Percentiles rank a stretch among this genome's conserved stretches.
phyloP scores from a whole-genome alignment of 1,140 invertebrate genomes.

The Aphelenchoides fujianensis region DNA sequence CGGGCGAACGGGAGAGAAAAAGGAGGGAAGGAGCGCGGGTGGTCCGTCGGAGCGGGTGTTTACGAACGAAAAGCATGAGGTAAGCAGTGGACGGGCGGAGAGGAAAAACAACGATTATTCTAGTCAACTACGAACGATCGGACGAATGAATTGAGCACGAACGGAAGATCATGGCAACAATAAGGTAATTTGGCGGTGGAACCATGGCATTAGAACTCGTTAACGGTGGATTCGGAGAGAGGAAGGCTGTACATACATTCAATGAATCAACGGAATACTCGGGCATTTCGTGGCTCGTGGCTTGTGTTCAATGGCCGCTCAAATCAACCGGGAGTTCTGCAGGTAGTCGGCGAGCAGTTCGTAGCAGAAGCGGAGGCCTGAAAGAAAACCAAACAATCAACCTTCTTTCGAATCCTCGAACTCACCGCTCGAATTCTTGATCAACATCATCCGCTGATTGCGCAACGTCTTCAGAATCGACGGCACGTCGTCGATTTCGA shows the following conservation, averaged over 20 bases:
- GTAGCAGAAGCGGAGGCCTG: conserved; percentile 44
- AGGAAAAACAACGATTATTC: no score
- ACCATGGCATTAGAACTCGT: conserved; percentile 12
- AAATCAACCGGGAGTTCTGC: conserved; percentile 43
- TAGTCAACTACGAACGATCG: no score
- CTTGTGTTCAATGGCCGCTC: no score
- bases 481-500: conserved; percentile 41
- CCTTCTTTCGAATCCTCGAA: neutral
- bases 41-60: no score
- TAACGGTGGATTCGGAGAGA: no score
- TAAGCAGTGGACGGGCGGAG: no score
- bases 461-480: conserved; percentile 40
- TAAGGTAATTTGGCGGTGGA: neutral
- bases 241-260: no score
- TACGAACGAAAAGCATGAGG: no score
- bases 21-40: no score
- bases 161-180: neutral
- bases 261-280: no score
- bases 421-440: conserved; percentile 34
- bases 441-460: conserved; percentile 45
- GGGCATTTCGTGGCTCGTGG: no score
- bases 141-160: neutral
- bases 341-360: conserved; percentile 34
- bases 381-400: neutral
- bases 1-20: no score